Conservation (phyloP, 1,140 invertebrate genomes). For the Drosophila tsacasi region DNA sequence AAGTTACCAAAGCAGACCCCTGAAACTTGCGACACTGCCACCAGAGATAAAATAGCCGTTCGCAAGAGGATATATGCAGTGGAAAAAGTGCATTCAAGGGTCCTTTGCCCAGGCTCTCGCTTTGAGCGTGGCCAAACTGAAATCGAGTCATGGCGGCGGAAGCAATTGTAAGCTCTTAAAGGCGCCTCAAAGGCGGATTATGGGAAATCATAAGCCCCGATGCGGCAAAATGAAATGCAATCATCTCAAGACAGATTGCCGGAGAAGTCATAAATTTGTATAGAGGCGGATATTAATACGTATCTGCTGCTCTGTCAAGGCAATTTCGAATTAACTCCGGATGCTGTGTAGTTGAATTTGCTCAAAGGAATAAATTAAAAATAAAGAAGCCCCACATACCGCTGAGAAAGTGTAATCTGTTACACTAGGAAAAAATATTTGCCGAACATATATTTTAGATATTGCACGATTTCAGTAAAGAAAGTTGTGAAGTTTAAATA, state of each 20-base stretch:
- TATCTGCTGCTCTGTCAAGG: background rate
- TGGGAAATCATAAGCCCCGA: slow-evolving; percentile 23
- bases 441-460: background rate
- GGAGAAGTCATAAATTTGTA: slow-evolving; percentile 37
- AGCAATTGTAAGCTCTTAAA: slow-evolving; percentile 51
- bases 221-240: slow-evolving; percentile 35
- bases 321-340: slow-evolving; percentile 10
- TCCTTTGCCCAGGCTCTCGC: slow-evolving; percentile 21
- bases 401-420: background rate
- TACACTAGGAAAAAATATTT: background rate
- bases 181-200: slow-evolving; percentile 38
- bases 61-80: slow-evolving; percentile 28
- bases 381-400: background rate
- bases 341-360: background rate
- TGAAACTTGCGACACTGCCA: slow-evolving; percentile 58
- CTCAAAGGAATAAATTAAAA: slow-evolving; percentile 14
- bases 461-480: background rate
- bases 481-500: background rate
- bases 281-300: slow-evolving; percentile 29
- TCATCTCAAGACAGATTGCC: slow-evolving; percentile 29
- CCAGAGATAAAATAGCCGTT: slow-evolving; percentile 63
- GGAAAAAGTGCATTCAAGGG: slow-evolving; percentile 42
- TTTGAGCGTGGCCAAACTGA: slow-evolving; percentile 41
- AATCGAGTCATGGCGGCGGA: slow-evolving; percentile 33
- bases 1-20: slow-evolving; percentile 50